A percentile compares a stretch with the other conserved stretches of the same genome.
Evolutionary conservation across 2,113 vertebrate species (phyloP).

Genomic region (Zapornia atra): DNA sequence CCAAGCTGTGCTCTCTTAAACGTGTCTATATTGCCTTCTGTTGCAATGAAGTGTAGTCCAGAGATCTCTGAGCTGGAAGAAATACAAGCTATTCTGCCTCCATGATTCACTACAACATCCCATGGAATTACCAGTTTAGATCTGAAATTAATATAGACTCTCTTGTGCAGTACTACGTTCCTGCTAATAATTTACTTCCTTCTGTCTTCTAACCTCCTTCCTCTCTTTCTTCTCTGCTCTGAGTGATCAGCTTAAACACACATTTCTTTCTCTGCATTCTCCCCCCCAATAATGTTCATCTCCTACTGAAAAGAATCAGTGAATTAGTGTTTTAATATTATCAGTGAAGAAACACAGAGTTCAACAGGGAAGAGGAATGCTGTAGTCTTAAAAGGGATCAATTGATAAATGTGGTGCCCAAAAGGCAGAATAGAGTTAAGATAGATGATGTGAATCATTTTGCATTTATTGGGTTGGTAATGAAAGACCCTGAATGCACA

Average conservation of each 20-base stretch:
- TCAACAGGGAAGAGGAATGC: neutral
- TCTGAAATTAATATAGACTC: constrained; percentile 30
- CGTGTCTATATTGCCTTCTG: neutral
- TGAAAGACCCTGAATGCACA: neutral
- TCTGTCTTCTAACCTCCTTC: neutral
- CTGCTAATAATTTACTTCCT: constrained; percentile 10
- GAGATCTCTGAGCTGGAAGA: neutral
- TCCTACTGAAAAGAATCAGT: neutral
- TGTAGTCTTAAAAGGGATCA: neutral
- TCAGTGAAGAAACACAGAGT: neutral
- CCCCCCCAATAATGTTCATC: neutral
- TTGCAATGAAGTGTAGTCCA: neutral
- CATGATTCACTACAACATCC: constrained; percentile 6
- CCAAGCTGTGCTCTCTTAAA: neutral
- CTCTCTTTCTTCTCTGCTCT: neutral
- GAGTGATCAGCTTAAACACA: neutral
- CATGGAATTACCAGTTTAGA: neutral
- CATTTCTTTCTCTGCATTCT: neutral
- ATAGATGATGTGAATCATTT: constrained; percentile 11
- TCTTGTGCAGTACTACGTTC: neutral
- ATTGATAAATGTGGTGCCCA: constrained; percentile 12
- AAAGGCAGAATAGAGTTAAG: constrained; percentile 27
- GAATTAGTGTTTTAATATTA: constrained; percentile 1
- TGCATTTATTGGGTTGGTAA: constrained; percentile 44
- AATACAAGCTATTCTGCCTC: neutral